phyloP scores from a whole-genome alignment of 2,888 invertebrate species.

The Anaspis maculata region DNA sequence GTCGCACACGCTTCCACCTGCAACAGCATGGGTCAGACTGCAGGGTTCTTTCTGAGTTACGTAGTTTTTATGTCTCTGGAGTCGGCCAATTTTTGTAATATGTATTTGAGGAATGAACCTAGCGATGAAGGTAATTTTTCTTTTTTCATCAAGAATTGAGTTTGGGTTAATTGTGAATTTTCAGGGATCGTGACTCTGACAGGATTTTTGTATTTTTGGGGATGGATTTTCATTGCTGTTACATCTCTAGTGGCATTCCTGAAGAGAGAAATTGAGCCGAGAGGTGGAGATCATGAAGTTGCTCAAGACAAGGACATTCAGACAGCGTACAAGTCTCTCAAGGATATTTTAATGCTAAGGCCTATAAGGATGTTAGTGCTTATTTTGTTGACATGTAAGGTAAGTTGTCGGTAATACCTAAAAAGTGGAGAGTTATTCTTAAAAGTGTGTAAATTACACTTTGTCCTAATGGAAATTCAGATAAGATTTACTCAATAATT shows the following conservation, averaged over 20 bases:
- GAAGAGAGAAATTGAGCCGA: slow-evolving; percentile 66
- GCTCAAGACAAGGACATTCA: slow-evolving; percentile 45
- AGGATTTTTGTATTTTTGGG: slow-evolving; percentile 94
- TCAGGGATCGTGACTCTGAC: slow-evolving; percentile 37
- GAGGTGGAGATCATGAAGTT: slow-evolving; percentile 38
- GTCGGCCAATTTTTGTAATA: slow-evolving; percentile 92
- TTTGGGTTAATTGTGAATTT: slow-evolving; percentile 13
- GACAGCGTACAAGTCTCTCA: slow-evolving; percentile 75
- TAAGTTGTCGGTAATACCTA: no score
- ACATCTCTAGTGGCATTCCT: slow-evolving; percentile 84
- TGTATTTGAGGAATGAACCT: slow-evolving; percentile 70
- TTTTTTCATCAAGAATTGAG: slow-evolving; percentile 3
- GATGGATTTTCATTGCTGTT: slow-evolving; percentile 78
- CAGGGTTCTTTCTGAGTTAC: slow-evolving; percentile 94
- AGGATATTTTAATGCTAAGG: slow-evolving; percentile 74
- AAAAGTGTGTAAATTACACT: no score
- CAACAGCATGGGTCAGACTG: slow-evolving; percentile 97
- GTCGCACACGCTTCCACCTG: slow-evolving; percentile 98
- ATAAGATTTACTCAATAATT: no score
- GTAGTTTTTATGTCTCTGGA: slow-evolving; percentile 94
- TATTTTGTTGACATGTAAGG: slow-evolving; percentile 86
- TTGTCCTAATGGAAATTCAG: no score
- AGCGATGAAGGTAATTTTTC: slow-evolving; percentile 57
- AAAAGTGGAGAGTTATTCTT: no score
- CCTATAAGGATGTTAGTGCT: slow-evolving; percentile 70